A percentile compares a stretch with the other conserved stretches of the same genome.
These are phyloP conservation scores for Toxotes jaculatrix DNA, from an alignment of 2,113 vertebrate genomes.

Conservation along the genomic window DNA sequence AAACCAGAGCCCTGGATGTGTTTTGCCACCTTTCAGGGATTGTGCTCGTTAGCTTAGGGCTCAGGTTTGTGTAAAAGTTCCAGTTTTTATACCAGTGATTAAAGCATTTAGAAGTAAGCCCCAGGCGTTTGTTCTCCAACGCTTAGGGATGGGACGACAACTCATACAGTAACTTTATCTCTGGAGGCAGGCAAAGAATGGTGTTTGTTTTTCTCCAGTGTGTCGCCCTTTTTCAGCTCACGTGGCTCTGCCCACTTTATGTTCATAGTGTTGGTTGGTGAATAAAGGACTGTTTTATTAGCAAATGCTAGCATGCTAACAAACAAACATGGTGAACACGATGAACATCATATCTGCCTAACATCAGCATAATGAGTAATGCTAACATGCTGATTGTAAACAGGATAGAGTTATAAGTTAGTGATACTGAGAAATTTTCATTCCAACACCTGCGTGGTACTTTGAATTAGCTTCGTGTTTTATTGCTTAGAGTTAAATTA, in stretches of 20 bases:
- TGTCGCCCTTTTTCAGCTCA: not conserved
- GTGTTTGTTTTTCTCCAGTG: not conserved
- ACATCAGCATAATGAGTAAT: too few species aligned
- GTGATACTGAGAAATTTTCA: too few species aligned
- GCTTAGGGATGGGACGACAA: not conserved
- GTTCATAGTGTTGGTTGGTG: not conserved
- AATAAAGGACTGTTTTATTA: not conserved
- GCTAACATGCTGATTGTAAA: too few species aligned
- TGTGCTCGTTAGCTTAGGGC: not conserved
- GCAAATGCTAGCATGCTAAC: too few species aligned
- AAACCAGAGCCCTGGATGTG: constrained; percentile 44
- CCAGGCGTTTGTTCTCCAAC: not conserved
- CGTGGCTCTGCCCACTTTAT: too few species aligned
- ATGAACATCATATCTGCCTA: too few species aligned
- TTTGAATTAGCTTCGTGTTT: not conserved
- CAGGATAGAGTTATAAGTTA: too few species aligned
- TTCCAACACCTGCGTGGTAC: too few species aligned
- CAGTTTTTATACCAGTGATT: constrained; percentile 19
- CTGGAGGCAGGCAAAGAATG: not conserved
- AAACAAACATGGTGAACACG: not conserved
- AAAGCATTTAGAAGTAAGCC: constrained; percentile 11
- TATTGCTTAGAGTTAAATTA: not conserved
- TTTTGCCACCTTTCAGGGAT: constrained; percentile 44
- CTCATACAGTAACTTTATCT: not conserved
- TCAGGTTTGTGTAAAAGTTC: not conserved